Percentiles rank a stretch among this genome's conserved stretches.
Evolutionary conservation across 1,140 invertebrate genomes (phyloP).

Genomic region (Vanessa tameamea): DNA sequence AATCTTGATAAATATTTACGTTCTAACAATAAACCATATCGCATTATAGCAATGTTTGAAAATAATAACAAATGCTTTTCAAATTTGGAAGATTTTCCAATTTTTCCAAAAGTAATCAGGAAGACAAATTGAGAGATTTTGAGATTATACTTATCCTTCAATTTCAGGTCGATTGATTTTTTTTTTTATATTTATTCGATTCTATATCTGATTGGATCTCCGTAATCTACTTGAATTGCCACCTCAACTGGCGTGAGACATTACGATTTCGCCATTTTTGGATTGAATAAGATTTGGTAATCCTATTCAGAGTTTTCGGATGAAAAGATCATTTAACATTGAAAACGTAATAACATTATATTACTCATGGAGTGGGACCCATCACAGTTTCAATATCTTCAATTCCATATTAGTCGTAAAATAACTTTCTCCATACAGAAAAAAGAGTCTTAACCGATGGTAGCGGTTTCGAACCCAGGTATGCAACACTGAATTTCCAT

Average conservation of each 20-base stretch:
- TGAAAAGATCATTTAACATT: not conserved
- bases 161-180: conserved; percentile 28
- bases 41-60: not conserved
- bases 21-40: no score
- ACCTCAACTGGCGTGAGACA: conserved; percentile 4
- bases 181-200: conserved; percentile 25
- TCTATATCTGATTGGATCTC: conserved; percentile 15
- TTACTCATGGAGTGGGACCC: not conserved
- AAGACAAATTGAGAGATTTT: conserved; percentile 25
- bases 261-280: not conserved
- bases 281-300: not conserved
- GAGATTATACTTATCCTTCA: conserved; percentile 31
- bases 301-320: not conserved
- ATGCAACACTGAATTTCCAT: no score
- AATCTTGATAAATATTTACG: no score
- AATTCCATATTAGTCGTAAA: no score
- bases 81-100: not conserved
- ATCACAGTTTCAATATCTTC: not conserved
- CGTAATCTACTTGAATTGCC: conserved; percentile 16
- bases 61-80: not conserved
- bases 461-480: no score
- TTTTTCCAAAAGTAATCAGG: conserved; percentile 9
- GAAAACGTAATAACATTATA: conserved; percentile 1
- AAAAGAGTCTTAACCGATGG: no score
- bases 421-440: no score